phyloP scores from a whole-genome alignment of 2,797 vertebrate genomes.

The Mormyrops boulengeri region DNA sequence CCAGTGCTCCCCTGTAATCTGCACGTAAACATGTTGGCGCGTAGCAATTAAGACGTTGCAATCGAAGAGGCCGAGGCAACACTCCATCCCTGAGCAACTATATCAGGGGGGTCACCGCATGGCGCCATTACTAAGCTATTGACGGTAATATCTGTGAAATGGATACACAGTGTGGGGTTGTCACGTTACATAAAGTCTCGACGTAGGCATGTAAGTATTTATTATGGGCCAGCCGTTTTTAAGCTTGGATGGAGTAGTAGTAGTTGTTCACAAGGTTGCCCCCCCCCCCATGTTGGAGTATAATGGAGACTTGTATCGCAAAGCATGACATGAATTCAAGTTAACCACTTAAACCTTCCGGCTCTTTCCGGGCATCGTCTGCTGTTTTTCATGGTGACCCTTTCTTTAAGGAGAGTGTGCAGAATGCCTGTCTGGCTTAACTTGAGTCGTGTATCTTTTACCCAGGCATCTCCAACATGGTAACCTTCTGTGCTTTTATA shows the following conservation, averaged over 20 bases:
- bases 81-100: background rate
- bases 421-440: background rate
- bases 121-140: background rate
- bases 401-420: background rate
- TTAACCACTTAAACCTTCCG: background rate
- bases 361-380: background rate
- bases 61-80: background rate
- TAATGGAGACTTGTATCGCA: background rate
- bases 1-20: background rate
- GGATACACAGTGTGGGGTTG: background rate
- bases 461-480: background rate
- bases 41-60: conserved; percentile 1
- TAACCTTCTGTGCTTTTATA: background rate
- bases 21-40: background rate
- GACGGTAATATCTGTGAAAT: conserved; percentile 19
- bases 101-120: background rate
- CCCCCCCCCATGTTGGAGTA: background rate
- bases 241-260: background rate
- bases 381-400: background rate
- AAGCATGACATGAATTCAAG: background rate
- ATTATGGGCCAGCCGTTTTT: background rate
- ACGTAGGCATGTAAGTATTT: background rate
- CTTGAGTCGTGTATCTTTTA: background rate
- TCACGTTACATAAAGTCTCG: background rate
- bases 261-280: background rate